Evolutionary conservation across 2,888 invertebrate genomes (phyloP).

Genomic region (Oxyteleia sp.): DNA sequence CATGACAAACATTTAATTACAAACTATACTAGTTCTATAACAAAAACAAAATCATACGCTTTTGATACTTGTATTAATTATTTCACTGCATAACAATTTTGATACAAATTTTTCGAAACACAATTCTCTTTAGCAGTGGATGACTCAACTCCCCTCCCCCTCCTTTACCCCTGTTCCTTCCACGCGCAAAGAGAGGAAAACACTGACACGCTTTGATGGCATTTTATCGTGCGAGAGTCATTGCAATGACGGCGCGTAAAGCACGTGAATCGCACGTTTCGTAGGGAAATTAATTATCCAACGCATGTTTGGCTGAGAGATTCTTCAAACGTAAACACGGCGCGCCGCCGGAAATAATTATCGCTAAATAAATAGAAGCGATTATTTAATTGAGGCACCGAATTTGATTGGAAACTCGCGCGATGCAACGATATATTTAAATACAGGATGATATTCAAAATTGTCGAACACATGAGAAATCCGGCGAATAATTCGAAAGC

Average conservation of each 20-base stretch:
- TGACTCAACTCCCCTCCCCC: no score
- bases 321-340: conserved; percentile 35
- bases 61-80: no score
- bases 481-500: no score
- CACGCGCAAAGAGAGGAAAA: conserved; percentile 27
- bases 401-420: conserved; percentile 4
- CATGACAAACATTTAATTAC: no score
- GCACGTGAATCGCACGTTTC: conserved; percentile 47
- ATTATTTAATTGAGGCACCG: conserved; percentile 29
- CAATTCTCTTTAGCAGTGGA: no score
- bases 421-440: no score
- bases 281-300: conserved; percentile 50
- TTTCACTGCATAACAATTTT: no score
- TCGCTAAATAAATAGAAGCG: conserved; percentile 28
- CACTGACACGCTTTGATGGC: conserved; percentile 36
- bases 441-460: no score
- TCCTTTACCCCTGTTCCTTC: neutral
- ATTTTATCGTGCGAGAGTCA: conserved; percentile 39
- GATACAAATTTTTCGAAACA: no score
- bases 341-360: conserved; percentile 3
- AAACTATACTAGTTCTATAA: no score
- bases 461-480: no score
- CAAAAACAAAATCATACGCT: no score
- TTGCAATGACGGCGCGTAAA: conserved; percentile 45
- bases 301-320: conserved; percentile 28